Percentiles rank a stretch among this genome's conserved stretches.
Evolutionary conservation across 2,113 vertebrate genomes (phyloP).

Genomic region (Ochotona curzoniae): DNA sequence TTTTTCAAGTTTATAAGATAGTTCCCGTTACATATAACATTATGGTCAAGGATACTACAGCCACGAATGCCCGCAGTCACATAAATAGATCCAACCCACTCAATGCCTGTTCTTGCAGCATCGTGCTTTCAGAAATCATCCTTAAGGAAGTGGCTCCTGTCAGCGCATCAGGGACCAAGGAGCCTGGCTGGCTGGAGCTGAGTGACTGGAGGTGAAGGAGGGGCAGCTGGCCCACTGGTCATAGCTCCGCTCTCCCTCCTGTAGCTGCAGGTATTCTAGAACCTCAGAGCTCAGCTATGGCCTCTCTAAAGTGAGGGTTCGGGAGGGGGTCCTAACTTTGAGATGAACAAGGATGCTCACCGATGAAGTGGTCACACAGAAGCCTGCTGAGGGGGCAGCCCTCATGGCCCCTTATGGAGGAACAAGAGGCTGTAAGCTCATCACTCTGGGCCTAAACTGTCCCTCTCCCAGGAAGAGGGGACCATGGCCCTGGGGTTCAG

Average conservation of each 20-base stretch:
- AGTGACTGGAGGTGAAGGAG: neutral
- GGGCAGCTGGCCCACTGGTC: neutral
- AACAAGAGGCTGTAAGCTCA: neutral
- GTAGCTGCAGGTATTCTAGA: constrained; percentile 36
- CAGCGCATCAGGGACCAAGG: constrained; percentile 8
- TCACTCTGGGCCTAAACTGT: neutral
- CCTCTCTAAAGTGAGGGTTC: neutral
- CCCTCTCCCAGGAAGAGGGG: neutral
- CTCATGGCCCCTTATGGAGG: neutral
- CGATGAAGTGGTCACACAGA: constrained; percentile 25
- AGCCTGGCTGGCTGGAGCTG: constrained; percentile 25
- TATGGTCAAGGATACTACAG: constrained; percentile 68
- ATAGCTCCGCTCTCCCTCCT: constrained; percentile 28
- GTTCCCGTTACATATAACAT: constrained; percentile 84
- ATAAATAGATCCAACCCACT: constrained; percentile 57
- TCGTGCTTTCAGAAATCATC: neutral
- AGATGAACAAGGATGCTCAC: constrained; percentile 38
- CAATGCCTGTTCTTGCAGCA: constrained; percentile 20
- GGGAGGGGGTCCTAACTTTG: constrained; percentile 38
- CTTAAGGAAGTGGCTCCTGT: neutral
- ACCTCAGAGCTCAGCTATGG: constrained; percentile 52
- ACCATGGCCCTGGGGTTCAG: neutral
- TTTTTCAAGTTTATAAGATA: constrained; percentile 87
- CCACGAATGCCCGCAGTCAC: constrained; percentile 73
- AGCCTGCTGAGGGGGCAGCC: neutral